Evolutionary conservation across 2,888 invertebrate species (phyloP).

Genomic region (Diaperis boleti): DNA sequence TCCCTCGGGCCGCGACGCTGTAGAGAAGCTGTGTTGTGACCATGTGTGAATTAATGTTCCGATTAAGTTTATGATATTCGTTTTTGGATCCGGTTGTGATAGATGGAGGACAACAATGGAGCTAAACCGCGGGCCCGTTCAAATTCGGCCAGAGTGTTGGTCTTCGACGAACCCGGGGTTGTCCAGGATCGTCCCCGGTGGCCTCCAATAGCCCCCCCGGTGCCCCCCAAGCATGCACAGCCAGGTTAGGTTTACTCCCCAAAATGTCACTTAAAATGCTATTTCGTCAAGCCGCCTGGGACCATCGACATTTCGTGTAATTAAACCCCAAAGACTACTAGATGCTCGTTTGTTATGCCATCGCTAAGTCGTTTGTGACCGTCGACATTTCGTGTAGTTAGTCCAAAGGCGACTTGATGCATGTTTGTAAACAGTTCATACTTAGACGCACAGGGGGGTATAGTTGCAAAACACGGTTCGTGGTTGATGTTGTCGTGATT

Average conservation of each 20-base stretch:
- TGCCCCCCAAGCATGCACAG: slow-evolving; percentile 51
- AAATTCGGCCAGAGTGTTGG: slow-evolving; percentile 80
- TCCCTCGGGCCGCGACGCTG: slow-evolving; percentile 2
- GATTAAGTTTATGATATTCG: slow-evolving; percentile 36
- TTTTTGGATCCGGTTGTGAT: slow-evolving; percentile 38
- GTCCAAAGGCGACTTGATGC: too few relatives aligned
- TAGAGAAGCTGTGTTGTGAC: slow-evolving; percentile 28
- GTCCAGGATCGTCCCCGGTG: slow-evolving; percentile 47
- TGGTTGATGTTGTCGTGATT: not conserved
- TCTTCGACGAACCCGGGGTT: slow-evolving; percentile 80
- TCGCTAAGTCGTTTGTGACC: too few relatives aligned
- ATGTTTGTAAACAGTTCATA: too few relatives aligned
- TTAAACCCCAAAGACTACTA: too few relatives aligned
- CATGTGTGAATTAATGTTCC: slow-evolving; percentile 37
- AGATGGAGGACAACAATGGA: slow-evolving; percentile 63
- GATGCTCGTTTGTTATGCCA: too few relatives aligned
- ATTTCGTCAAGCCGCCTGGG: not conserved
- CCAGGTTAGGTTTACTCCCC: slow-evolving; percentile 49
- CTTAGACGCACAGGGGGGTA: not conserved
- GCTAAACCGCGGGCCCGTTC: slow-evolving; percentile 63
- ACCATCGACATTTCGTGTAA: too few relatives aligned
- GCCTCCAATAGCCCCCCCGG: slow-evolving; percentile 40
- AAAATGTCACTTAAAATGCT: slow-evolving; percentile 18
- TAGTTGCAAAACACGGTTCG: not conserved
- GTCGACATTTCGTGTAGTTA: too few relatives aligned